Percentiles rank a stretch among this genome's conserved stretches.
These are phyloP conservation scores for Vesta saturnalis DNA, from an alignment of 2,888 invertebrate species.

Conservation along the genomic window DNA sequence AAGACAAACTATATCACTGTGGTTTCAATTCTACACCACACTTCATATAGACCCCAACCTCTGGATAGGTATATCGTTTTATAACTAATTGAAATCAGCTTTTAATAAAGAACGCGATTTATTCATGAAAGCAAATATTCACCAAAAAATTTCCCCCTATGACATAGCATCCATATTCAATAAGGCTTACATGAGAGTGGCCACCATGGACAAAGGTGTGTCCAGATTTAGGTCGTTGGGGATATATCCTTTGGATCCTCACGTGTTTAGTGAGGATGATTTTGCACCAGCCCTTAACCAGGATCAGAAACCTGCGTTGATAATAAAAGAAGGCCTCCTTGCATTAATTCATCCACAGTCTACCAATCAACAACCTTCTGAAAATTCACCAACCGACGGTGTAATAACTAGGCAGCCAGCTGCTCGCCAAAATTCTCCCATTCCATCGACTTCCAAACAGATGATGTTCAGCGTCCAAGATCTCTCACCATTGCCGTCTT, in stretches of 20 bases:
- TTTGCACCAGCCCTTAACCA: too few relatives aligned
- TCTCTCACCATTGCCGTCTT: too few relatives aligned
- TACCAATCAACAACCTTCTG: background rate
- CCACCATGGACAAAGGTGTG: too few relatives aligned
- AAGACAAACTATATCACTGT: too few relatives aligned
- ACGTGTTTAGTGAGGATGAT: background rate
- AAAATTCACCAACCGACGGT: too few relatives aligned
- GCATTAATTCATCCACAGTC: background rate
- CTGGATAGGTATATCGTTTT: background rate
- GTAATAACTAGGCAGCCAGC: too few relatives aligned
- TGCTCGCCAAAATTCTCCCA: too few relatives aligned
- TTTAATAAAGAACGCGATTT: background rate
- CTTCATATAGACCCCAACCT: background rate
- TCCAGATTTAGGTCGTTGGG: background rate
- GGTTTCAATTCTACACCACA: background rate
- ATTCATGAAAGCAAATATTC: background rate
- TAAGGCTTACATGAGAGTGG: too few relatives aligned
- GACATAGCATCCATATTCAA: too few relatives aligned
- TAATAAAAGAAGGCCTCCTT: background rate
- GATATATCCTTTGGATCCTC: background rate
- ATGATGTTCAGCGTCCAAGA: background rate
- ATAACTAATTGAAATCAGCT: background rate
- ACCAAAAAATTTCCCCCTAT: background rate
- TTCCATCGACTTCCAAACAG: background rate
- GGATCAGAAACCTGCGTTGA: background rate